Evolutionary conservation across 1,140 invertebrate species (phyloP), one percentile per base, ranked within the genome.

Genomic region (Aphidius ervi): DNA sequence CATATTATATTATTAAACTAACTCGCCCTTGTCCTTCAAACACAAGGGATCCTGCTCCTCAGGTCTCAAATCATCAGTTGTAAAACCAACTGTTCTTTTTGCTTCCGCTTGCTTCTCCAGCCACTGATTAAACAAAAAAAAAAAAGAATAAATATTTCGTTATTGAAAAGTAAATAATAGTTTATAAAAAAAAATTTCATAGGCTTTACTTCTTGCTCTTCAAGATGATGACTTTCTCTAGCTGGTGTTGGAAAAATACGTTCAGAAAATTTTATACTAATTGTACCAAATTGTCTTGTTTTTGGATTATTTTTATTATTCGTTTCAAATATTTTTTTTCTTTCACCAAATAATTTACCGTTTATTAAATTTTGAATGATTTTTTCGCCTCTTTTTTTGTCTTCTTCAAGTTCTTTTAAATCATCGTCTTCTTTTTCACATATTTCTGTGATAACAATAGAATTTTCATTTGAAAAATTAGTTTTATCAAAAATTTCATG

Each of bases 31-130:
- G 52, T 88, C 84, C 64, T 90, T 86, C 46, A 93, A 83, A 86
- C 88, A 94, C 58, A 87, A 79, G 5, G 92, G 91, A 80, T 94
- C 88, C 67, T 86, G 86, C 76, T 95, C 92, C 74, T 94, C 90
- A 7, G 88, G 86, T 58, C 86, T 81, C 4, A 94, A 77, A 79
- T 95, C 90, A 70, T 87, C 86, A 37, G 85, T 85, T 23, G 88
- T 81, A 66, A 93, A 87, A 72, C 91, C 90, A 58, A 82, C 83
- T 52, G 83, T 84, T 71, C 85, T 80, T 69, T 88, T 82, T 9
- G 89, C 89, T 73, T 89, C 84, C 5, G 85, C 86, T 74, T 93
- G 87, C 73, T 94, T 94, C 48, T 83, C 82, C 9, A 95, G 73
- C 90, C 90, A 95, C 82, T 88, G 61, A 54, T 56, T 49, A 56